These are phyloP conservation scores for Cerceris ruficornis DNA, from an alignment of 2,888 invertebrate genomes.

Conservation along the genomic window DNA sequence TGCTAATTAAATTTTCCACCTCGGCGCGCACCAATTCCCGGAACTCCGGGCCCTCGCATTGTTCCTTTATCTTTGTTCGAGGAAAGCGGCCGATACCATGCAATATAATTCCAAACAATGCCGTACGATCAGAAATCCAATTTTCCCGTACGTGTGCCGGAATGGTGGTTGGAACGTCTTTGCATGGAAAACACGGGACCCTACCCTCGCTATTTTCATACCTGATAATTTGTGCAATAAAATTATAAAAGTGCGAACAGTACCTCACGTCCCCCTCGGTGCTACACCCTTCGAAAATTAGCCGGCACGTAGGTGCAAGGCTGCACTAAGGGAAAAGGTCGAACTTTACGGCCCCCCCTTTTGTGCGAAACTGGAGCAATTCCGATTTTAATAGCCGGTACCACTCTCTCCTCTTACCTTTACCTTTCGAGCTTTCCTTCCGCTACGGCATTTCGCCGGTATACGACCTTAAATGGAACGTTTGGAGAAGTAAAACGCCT, in stretches of 20 bases:
- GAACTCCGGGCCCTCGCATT: not conserved
- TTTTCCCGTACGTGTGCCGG: constrained; percentile 9
- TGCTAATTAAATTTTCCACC: constrained; percentile 29
- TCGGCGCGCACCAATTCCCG: constrained; percentile 3
- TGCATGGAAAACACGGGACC: not conserved
- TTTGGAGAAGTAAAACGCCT: constrained; percentile 27
- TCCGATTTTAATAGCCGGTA: constrained; percentile 57
- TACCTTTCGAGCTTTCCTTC: constrained; percentile 11
- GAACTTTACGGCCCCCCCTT: constrained; percentile 42
- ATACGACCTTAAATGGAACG: constrained; percentile 28
- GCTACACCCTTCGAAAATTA: not conserved
- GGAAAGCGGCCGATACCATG: constrained; percentile 10
- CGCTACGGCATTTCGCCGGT: not conserved
- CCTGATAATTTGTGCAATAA: constrained; percentile 72
- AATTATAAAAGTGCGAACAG: constrained; percentile 63
- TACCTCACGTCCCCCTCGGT: constrained; percentile 32
- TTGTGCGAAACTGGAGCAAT: constrained; percentile 69
- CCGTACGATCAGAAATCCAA: constrained; percentile 24
- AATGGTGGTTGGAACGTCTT: not conserved
- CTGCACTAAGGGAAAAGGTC: constrained; percentile 16
- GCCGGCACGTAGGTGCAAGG: not conserved
- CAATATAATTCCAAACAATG: constrained; percentile 25
- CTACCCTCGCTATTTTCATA: constrained; percentile 54
- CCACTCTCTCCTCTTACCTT: constrained; percentile 21
- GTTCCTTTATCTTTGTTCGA: not conserved